Percentiles rank a stretch among this genome's conserved stretches.
These are phyloP conservation scores for Willisornis vidua DNA, from an alignment of 2,113 vertebrate species.

Conservation along the genomic window DNA sequence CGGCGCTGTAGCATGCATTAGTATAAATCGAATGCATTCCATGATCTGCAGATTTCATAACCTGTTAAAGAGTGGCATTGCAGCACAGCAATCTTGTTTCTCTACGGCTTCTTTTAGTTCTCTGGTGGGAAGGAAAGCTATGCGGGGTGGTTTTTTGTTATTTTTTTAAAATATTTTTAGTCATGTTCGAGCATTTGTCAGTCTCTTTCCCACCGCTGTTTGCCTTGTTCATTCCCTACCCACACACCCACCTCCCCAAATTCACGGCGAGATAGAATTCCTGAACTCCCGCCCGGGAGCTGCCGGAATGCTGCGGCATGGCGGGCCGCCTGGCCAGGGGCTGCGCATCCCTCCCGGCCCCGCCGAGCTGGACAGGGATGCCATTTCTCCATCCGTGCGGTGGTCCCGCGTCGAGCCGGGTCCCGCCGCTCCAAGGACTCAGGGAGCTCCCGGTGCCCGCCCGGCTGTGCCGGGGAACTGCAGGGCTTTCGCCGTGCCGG, in stretches of 20 bases:
- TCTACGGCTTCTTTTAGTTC: background rate
- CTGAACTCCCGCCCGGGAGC: background rate
- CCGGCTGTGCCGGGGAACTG: rapidly evolving
- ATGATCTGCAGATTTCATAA: background rate
- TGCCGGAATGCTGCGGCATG: background rate
- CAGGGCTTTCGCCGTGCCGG: no score
- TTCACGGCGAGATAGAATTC: background rate
- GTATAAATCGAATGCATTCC: background rate
- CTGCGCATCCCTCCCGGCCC: background rate
- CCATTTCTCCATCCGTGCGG: background rate
- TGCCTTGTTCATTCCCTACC: background rate
- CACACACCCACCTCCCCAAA: background rate
- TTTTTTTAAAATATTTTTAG: background rate
- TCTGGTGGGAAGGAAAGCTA: background rate
- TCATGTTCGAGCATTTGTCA: background rate
- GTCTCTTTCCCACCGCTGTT: background rate
- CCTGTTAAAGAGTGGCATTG: background rate
- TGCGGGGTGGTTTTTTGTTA: background rate
- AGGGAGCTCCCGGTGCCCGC: background rate
- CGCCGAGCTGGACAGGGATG: background rate
- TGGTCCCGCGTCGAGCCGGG: no score
- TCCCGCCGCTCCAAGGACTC: background rate
- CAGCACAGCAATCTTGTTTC: background rate
- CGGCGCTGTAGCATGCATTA: background rate
- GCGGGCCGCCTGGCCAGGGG: background rate